phyloP scores from a whole-genome alignment of 2,888 invertebrate species.

The Ormia ochracea region DNA sequence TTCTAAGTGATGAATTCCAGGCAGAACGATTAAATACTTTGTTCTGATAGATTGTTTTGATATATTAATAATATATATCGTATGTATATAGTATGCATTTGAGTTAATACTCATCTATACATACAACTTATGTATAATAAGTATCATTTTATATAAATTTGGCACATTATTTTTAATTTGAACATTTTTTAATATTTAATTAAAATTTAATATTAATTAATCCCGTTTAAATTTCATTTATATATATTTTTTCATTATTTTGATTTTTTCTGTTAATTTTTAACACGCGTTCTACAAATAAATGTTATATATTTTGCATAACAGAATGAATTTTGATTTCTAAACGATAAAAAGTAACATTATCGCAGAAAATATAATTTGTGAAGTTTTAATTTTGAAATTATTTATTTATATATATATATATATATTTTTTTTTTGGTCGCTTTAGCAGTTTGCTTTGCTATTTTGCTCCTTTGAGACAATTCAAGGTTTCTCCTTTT shows the following conservation, averaged over 20 bases:
- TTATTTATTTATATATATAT: no score
- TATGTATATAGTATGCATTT: background rate
- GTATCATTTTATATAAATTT: slow-evolving; percentile 51
- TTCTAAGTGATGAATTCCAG: background rate
- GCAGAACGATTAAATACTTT: background rate
- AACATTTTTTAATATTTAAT: no score
- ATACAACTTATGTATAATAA: slow-evolving; percentile 10
- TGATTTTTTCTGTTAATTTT: background rate
- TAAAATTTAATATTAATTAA: slow-evolving; percentile 28
- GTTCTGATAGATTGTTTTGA: background rate
- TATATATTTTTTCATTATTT: no score
- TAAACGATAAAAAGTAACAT: background rate
- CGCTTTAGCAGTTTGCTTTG: background rate
- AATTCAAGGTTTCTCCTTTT: background rate
- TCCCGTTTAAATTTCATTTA: background rate
- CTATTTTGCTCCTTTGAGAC: background rate
- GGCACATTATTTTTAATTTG: slow-evolving; percentile 62
- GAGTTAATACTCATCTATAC: no score
- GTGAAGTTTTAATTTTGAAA: background rate
- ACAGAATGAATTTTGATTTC: background rate
- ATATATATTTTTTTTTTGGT: no score
- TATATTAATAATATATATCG: slow-evolving; percentile 5
- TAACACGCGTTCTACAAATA: slow-evolving; percentile 38
- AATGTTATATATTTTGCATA: background rate
- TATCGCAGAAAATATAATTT: background rate